A percentile compares a stretch with the other conserved stretches of the same genome.
Conservation (phyloP, 2,113 vertebrate genomes). For the Anoplopoma fimbria region DNA sequence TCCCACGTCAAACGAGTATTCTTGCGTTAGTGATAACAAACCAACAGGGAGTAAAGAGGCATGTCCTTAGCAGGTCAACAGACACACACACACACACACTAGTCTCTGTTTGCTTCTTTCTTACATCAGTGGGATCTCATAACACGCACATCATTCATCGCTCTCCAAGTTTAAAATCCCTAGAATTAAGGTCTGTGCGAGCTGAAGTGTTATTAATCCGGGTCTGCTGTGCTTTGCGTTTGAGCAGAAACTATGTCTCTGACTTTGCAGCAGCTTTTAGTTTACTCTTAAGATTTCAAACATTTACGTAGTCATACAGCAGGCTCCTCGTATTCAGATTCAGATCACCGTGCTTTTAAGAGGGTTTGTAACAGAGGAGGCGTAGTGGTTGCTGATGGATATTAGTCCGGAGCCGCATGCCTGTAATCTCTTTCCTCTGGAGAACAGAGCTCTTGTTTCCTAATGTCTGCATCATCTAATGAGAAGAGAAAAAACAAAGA, state of each 20-base stretch:
- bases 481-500: neutral
- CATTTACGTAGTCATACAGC: neutral
- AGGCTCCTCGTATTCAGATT: neutral
- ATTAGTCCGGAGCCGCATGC: neutral
- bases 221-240: neutral
- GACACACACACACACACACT: slow-evolving; percentile 1
- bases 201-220: slow-evolving; percentile 29
- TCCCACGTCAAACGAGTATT: neutral
- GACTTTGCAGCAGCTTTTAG: neutral
- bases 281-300: slow-evolving; percentile 20
- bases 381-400: neutral
- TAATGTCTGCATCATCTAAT: slow-evolving; percentile 9
- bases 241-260: neutral
- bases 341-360: neutral
- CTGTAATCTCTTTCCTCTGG: slow-evolving; percentile 4
- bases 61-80: slow-evolving; percentile 28
- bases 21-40: slow-evolving; percentile 38
- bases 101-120: neutral
- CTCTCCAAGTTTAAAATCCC: slow-evolving; percentile 27
- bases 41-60: slow-evolving; percentile 13
- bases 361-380: neutral
- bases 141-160: slow-evolving; percentile 1
- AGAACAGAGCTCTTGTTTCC: slow-evolving; percentile 17
- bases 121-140: slow-evolving; percentile 13
- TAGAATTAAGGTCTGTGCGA: slow-evolving; percentile 17